phyloP scores from a whole-genome alignment of 2,888 invertebrate species.

The Meandrusa payeni region DNA sequence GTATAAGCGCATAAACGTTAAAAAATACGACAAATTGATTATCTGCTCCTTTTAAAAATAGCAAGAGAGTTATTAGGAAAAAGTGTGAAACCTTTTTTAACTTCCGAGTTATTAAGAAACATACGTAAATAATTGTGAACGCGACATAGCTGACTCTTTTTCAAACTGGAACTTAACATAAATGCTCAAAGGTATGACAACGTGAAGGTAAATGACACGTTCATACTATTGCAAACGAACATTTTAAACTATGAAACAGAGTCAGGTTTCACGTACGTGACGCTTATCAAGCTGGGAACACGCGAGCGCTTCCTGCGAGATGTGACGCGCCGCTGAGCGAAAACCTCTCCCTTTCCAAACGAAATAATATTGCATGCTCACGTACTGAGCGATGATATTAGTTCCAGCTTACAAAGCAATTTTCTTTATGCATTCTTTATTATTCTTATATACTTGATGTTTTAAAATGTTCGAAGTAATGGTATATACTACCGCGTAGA shows the following conservation, averaged over 20 bases:
- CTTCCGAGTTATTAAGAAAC: too few relatives aligned
- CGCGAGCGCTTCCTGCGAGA: slow-evolving; percentile 39
- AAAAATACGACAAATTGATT: too few relatives aligned
- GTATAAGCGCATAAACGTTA: too few relatives aligned
- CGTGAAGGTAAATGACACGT: background rate
- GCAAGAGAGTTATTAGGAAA: too few relatives aligned
- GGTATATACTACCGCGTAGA: too few relatives aligned
- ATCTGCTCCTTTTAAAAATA: too few relatives aligned
- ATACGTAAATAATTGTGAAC: too few relatives aligned
- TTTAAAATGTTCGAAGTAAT: too few relatives aligned
- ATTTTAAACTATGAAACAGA: slow-evolving; percentile 1
- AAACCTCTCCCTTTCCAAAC: slow-evolving; percentile 55
- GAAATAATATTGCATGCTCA: slow-evolving; percentile 41
- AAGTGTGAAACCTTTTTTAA: too few relatives aligned
- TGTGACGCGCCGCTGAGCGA: slow-evolving; percentile 59
- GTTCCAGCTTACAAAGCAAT: background rate
- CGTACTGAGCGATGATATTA: slow-evolving; percentile 4
- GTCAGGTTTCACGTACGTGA: background rate
- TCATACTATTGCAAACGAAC: background rate
- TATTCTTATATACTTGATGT: too few relatives aligned
- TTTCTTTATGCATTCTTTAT: background rate
- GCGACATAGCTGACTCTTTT: too few relatives aligned
- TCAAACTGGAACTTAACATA: background rate
- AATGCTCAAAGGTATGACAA: background rate
- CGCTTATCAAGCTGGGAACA: slow-evolving; percentile 10